Evolutionary conservation across 2,797 vertebrate genomes (phyloP).

Genomic region (Hybognathus amarus): DNA sequence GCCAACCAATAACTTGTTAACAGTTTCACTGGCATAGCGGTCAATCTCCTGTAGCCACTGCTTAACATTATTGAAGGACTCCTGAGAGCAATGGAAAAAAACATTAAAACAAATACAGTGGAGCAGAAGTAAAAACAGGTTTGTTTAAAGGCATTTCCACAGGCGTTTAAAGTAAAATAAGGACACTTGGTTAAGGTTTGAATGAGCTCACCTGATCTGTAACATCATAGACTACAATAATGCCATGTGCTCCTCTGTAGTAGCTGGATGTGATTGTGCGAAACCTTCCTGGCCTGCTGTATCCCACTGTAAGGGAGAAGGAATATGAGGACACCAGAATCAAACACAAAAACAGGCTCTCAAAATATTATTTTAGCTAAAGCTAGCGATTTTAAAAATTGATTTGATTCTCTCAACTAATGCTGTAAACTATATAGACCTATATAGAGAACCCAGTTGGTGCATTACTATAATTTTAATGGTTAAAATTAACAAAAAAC

Average conservation of each 20-base stretch:
- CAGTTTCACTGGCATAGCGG: slow-evolving; percentile 98
- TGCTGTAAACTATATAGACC: background rate
- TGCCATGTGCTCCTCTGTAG: slow-evolving; percentile 98
- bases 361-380: background rate
- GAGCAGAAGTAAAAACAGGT: background rate
- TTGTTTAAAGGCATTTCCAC: background rate
- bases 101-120: background rate
- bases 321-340: background rate
- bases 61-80: slow-evolving; percentile 98
- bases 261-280: slow-evolving; percentile 99
- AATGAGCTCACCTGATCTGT: slow-evolving; percentile 90
- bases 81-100: slow-evolving; percentile 73
- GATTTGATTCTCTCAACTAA: background rate
- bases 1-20: slow-evolving; percentile 99
- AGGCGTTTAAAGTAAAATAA: background rate
- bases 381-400: background rate
- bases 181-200: background rate
- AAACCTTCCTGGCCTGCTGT: slow-evolving; percentile 98
- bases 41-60: slow-evolving; percentile 99
- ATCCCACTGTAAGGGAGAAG: slow-evolving; percentile 86
- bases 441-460: background rate
- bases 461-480: background rate
- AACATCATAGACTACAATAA: slow-evolving; percentile 98
- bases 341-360: background rate
- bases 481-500: background rate